Conservation (phyloP, 2,888 invertebrate species). For the Drosophila picticornis region DNA sequence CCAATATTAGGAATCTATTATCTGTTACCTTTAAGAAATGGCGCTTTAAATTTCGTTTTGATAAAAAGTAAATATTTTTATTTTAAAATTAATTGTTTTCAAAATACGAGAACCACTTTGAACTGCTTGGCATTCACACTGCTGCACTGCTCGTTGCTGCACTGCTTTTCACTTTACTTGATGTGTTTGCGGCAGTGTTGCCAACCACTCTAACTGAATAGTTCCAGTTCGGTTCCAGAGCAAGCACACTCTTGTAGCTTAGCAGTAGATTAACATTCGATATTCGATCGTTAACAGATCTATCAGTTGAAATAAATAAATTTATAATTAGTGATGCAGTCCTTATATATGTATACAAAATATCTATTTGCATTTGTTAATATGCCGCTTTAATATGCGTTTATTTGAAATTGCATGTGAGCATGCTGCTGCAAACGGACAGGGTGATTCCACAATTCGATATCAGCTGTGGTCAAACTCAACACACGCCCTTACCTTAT, state of each 20-base stretch:
- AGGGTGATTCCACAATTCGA: conserved; percentile 3
- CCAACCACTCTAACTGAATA: conserved; percentile 9
- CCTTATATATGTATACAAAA: background rate
- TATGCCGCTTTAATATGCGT: background rate
- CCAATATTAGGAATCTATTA: background rate
- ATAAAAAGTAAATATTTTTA: background rate
- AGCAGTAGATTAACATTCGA: background rate
- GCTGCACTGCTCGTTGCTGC: background rate
- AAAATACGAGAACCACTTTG: background rate
- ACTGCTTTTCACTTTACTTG: background rate
- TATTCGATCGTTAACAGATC: background rate
- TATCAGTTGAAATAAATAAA: background rate
- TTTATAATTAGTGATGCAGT: background rate
- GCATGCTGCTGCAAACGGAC: background rate
- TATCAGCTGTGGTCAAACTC: conserved; percentile 38
- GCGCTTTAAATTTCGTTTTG: background rate
- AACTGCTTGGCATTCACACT: background rate
- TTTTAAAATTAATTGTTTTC: background rate
- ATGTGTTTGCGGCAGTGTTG: background rate
- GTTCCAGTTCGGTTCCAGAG: conserved; percentile 10
- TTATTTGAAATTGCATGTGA: background rate
- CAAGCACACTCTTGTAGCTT: background rate
- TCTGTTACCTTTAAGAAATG: too few species aligned
- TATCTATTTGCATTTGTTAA: background rate
- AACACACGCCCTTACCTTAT: conserved; percentile 33